Conservation (phyloP, 2,888 invertebrate species). For the Hecatera dysodea region DNA sequence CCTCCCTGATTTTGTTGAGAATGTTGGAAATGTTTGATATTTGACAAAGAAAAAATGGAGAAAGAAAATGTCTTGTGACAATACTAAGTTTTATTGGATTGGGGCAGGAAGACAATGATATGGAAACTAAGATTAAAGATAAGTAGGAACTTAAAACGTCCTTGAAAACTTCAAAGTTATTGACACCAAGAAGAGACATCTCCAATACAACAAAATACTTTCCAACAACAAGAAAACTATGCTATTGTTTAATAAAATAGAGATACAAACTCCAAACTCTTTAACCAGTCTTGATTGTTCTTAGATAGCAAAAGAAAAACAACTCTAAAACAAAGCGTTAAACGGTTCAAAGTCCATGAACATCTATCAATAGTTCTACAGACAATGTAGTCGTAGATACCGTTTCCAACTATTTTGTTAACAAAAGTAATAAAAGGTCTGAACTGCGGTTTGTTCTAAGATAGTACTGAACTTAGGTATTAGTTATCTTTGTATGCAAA, state of each 20-base stretch:
- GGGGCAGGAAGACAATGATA: background rate
- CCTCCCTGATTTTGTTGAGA: too few relatives aligned
- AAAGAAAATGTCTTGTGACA: too few relatives aligned
- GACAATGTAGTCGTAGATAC: conserved; percentile 49
- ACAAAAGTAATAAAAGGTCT: conserved; percentile 54
- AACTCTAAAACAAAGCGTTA: conserved; percentile 36
- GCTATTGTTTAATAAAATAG: conserved; percentile 33
- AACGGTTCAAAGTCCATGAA: conserved; percentile 47
- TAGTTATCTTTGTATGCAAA: conserved; percentile 30
- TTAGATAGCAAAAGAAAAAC: conserved; percentile 33
- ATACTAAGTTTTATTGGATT: too few relatives aligned
- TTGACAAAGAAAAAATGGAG: too few relatives aligned
- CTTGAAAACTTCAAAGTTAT: background rate
- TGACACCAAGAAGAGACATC: background rate
- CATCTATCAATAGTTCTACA: conserved; percentile 44
- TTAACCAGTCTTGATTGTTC: conserved; percentile 20
- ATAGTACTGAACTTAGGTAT: conserved; percentile 41
- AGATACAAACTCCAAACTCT: conserved; percentile 32
- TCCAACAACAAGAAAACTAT: conserved; percentile 30
- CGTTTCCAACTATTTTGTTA: conserved; percentile 47
- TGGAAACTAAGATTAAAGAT: too few relatives aligned
- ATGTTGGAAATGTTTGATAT: too few relatives aligned
- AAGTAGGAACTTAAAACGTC: background rate
- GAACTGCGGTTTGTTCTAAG: conserved; percentile 30
- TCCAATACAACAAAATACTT: conserved; percentile 6